Evolutionary conservation across 1,140 invertebrate species (phyloP), one percentile per base, ranked within the genome.

Genomic region (Parasteatoda tepidariorum): DNA sequence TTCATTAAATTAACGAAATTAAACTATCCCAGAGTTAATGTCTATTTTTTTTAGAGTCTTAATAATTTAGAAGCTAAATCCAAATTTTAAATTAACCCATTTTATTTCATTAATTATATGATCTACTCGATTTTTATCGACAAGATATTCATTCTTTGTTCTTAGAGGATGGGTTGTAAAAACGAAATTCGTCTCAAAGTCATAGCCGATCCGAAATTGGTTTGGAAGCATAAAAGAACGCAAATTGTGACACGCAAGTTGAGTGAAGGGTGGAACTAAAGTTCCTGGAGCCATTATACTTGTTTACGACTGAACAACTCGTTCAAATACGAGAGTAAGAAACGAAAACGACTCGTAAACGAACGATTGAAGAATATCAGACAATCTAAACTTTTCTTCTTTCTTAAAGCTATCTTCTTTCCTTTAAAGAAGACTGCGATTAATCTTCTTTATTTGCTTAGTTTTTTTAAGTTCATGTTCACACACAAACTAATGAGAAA

Each of bases 271-370:
- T 22, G 26, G 41, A 48, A 28, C 18, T 55, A 71, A 71, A 28
- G 38, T 71, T 71, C 48, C 28, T 9, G 68, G 26, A 31, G 15
- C 41, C 28, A 54, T 57, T 55, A 55, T 28, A 48, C 41, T 71
- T 71, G 68, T 71, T 71, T 71, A 71, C 68, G 48, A 71, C 33
- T 38, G 48, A 71, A 71, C 48, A 71, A 57, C 68, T 71, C 68
- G 28, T 71, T 71, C 68, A 71, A 71, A 71, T 57, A 71, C 68
- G 68, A 33, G 48, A 71, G 30, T 54, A 28, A 54, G 68, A 71
- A 71, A 57, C 68, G 68, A 71, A 71, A 71, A 55, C 41, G 68
- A 55, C 66, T 68, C 66, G 66, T 68, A 38, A 38, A 38, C 34
- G 66, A 34, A 68, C 34, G 66, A 41, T 68, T 68, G 66, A 0